Conservation (phyloP, 2,888 invertebrate genomes). For the Eledone cirrhosa region DNA sequence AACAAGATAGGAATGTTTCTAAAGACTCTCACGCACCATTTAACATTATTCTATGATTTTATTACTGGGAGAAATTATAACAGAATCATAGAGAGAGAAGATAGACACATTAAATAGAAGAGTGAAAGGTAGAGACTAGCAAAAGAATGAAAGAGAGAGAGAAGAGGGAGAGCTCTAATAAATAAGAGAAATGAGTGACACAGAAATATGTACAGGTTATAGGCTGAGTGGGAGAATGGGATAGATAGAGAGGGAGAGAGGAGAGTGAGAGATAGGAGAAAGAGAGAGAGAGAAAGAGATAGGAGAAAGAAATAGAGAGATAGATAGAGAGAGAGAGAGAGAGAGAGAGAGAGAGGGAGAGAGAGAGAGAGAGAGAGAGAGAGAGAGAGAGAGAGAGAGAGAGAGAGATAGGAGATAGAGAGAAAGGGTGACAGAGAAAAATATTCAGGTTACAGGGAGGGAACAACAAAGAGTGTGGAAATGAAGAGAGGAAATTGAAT, state of each 20-base stretch:
- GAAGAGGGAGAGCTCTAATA: background rate
- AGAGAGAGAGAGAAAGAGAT: background rate
- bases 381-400: too few relatives aligned
- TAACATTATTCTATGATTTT: background rate
- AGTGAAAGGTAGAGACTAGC: background rate
- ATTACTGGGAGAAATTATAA: background rate
- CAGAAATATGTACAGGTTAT: background rate
- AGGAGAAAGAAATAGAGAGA: background rate
- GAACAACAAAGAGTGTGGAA: too few relatives aligned
- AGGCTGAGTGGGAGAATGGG: too few relatives aligned
- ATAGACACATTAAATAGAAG: background rate
- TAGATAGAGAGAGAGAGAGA: background rate
- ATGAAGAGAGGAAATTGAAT: too few relatives aligned
- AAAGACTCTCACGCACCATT: too few relatives aligned
- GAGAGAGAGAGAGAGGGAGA: too few relatives aligned
- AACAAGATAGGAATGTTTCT: too few relatives aligned
- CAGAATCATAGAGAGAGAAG: background rate
- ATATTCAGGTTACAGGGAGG: too few relatives aligned
- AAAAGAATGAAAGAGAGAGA: background rate
- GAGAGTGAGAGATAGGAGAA: background rate
- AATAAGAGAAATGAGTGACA: background rate
- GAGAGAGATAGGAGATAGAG: too few relatives aligned
- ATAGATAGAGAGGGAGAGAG: too few relatives aligned
- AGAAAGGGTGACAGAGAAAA: too few relatives aligned
- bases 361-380: background rate